Evolutionary conservation across 2,888 invertebrate genomes (phyloP).

Genomic region (Drosophila testacea): DNA sequence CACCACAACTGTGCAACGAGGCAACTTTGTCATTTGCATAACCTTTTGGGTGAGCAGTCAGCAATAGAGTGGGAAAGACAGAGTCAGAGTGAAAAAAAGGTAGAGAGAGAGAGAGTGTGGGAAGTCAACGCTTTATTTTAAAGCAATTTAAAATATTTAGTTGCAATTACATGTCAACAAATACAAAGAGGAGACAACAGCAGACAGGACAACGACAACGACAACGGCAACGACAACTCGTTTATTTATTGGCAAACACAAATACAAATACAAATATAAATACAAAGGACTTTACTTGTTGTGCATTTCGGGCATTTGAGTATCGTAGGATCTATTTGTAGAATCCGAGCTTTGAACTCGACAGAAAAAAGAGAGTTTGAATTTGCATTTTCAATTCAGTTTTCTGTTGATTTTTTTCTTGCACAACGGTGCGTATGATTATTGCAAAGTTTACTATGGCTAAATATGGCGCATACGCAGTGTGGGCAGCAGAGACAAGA

Average conservation of each 20-base stretch:
- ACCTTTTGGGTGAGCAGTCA: conserved; percentile 59
- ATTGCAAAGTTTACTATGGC: conserved; percentile 63
- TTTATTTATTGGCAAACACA: conserved; percentile 70
- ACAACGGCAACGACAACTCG: conserved; percentile 38
- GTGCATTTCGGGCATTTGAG: conserved; percentile 34
- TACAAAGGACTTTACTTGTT: conserved; percentile 41
- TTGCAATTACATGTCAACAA: conserved; percentile 82
- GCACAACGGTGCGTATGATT: conserved; percentile 77
- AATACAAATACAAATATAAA: conserved; percentile 36
- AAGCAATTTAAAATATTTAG: conserved; percentile 82
- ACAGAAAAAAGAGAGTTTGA: conserved; percentile 1
- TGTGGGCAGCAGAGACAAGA: conserved; percentile 34
- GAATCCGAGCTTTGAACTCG: conserved; percentile 48
- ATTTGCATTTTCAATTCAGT: conserved; percentile 15
- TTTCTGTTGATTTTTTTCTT: conserved; percentile 24
- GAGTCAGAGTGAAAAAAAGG: neutral
- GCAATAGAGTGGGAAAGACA: neutral
- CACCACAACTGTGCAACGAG: conserved; percentile 38
- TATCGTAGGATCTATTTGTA: conserved; percentile 23
- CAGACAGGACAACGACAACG: conserved; percentile 26
- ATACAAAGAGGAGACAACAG: conserved; percentile 48
- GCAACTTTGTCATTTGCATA: conserved; percentile 79
- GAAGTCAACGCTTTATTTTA: conserved; percentile 72
- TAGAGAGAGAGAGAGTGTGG: neutral
- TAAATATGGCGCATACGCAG: conserved; percentile 72